Evolutionary conservation across 2,113 vertebrate species (phyloP), one percentile per base, ranked within the genome.

Genomic region (Callipepla squamata): DNA sequence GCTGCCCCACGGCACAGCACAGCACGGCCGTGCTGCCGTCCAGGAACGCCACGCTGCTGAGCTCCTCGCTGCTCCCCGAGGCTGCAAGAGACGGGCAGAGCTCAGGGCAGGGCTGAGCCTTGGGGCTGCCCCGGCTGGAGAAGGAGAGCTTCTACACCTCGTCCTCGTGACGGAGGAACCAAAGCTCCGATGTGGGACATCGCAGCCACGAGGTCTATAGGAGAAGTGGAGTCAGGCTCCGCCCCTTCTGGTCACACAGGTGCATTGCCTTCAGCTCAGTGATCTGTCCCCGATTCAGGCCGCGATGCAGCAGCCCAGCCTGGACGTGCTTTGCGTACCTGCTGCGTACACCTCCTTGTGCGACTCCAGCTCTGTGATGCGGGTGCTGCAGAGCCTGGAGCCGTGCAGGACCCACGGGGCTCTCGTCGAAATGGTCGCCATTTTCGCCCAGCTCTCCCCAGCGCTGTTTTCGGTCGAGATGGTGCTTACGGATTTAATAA

Each of bases 391-490:
- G 75, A 98, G 97, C 50, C 51, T 96, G 4, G 94, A 95, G 48
- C 98, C 98, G 0, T 99, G 98, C 53, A 99, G 98, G 70, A 99
- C 95, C 21, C 96, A 88, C 0, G 98, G 96, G 2, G 77, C 69
- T 15, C 51, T 26, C 0, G 93, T 79, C 1, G 79, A 57, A 18
- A 94, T 95, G 26, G 98, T 92, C 3, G 98, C 98, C 8, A 98
- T 90, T 89, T 96, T 97, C 53, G 97, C 97, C 96, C 97, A 97
- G 15, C 91, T 81, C 9, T 92, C 48, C 8, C 55, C 94, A 3
- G 95, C 51, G 25, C 7, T 47, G 1, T 82, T 76, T 25, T 79
- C 92, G 14, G 96, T 89, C 13, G 91, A 18, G 28, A 99, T 69
- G 34, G 94, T 93, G 73, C 97, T 93, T 7, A 97, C 78, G 16